A percentile compares a stretch with the other conserved stretches of the same genome.
Evolutionary conservation across 2,797 vertebrate species (phyloP).

Genomic region (Periophthalmus magnuspinnatus): DNA sequence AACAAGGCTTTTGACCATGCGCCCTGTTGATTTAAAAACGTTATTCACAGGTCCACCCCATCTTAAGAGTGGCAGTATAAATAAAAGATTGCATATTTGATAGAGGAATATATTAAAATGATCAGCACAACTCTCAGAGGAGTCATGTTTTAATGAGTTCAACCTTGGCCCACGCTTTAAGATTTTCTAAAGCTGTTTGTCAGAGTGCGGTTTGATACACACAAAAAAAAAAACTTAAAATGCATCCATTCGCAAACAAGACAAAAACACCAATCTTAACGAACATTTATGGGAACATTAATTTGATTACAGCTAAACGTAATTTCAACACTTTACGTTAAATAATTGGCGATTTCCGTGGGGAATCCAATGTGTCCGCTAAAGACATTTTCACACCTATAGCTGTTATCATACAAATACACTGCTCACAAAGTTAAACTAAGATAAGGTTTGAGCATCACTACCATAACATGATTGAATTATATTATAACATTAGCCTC

Average conservation of each 20-base stretch:
- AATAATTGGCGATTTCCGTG: background rate
- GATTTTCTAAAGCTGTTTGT: background rate
- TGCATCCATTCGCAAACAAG: constrained; percentile 5
- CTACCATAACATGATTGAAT: background rate
- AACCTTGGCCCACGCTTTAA: constrained; percentile 9
- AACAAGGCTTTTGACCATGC: background rate
- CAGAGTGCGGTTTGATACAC: background rate
- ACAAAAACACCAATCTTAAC: background rate
- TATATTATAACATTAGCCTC: too few species aligned
- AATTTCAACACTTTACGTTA: constrained; percentile 1
- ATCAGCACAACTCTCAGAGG: background rate
- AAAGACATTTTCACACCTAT: background rate
- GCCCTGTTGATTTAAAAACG: background rate
- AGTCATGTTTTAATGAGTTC: constrained; percentile 8
- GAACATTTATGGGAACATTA: background rate
- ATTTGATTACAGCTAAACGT: background rate
- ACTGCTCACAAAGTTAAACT: background rate
- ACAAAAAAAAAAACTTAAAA: background rate
- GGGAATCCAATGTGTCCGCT: background rate
- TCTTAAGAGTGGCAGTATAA: background rate
- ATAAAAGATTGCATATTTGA: background rate
- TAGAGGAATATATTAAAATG: background rate
- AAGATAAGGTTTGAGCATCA: background rate
- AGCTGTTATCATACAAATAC: background rate
- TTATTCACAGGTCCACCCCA: background rate